These are phyloP conservation scores for Muscicapa adusta DNA, from an alignment of 2,113 vertebrate species.

Conservation along the genomic window DNA sequence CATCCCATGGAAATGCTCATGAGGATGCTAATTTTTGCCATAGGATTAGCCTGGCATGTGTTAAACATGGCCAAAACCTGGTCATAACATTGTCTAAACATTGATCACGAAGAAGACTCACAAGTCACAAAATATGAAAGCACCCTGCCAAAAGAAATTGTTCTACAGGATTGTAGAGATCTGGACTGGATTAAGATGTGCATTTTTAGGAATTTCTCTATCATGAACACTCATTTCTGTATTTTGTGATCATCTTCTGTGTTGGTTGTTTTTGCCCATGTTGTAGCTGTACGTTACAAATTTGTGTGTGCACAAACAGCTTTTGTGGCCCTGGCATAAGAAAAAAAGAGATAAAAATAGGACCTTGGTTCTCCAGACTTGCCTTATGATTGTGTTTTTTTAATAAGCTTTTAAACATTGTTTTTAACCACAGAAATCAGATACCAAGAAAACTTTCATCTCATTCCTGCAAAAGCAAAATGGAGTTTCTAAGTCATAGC, in stretches of 20 bases:
- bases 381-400: background rate
- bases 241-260: background rate
- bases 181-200: background rate
- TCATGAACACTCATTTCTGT: background rate
- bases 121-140: background rate
- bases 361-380: slow-evolving; percentile 1
- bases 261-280: accelerated
- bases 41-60: background rate
- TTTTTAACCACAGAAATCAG: slow-evolving; percentile 68
- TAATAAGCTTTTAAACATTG: background rate
- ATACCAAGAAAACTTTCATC: slow-evolving; percentile 60
- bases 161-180: background rate
- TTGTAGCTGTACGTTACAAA: accelerated
- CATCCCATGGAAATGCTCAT: accelerated
- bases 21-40: background rate
- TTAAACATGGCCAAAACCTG: background rate
- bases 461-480: slow-evolving; percentile 62
- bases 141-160: background rate
- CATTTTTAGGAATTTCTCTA: background rate
- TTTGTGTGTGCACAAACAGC: accelerated
- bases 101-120: accelerated
- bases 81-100: background rate
- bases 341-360: slow-evolving; percentile 26
- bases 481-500: slow-evolving; percentile 44
- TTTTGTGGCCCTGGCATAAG: background rate